Base-by-base conservation (phyloP, 2,888 invertebrate genomes). In the Dolomedes plantarius region DNA sequence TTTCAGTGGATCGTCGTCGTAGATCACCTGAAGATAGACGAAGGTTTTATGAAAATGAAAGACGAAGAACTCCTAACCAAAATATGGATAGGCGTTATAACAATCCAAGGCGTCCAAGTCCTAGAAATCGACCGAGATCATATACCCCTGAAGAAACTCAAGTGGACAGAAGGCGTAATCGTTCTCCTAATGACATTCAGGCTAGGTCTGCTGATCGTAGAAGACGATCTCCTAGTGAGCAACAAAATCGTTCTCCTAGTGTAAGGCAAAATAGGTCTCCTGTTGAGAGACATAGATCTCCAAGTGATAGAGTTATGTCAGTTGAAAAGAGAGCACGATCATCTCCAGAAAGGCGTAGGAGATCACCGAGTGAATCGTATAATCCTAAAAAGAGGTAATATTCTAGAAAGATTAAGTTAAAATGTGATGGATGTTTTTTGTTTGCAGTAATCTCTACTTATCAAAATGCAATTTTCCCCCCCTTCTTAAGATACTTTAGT, bases 11-110 rank as follows among this genome's bases (percentile, higher is more conserved):
- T 67, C 39, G 86, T 16, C 56, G 87, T n/a, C 73, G 82, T 7
- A 36, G 69, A 16, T 41, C 81, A n/a, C 87, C 81, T 19, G 87
- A 87, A 19, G 87, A 82, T 5, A 67, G 87, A 9, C 28, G 87
- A 1, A 50, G 82, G 9, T 79, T 69, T 46, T 76, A 41, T 36
- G 80, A 76, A 5, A 73, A 81, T 46, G 82, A 87, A 1, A 77
- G 74, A 19, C 39, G 72, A 9, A 64, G 80, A 46, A 64, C 72
- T 23, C 68, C 77, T 1, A 73, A 73, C 62, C 72, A 80, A 50
- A 73, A 73, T 29, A 39, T 36, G n/a, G 73, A 72, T 23, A 41
- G 67, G 7, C 68, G 74, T 1, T 77, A 56, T 64, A 64, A 67
- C 16, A 71, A 76, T 11, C 64, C 72, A 9, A 67, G 81, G 9